phyloP scores from a whole-genome alignment of 2,113 vertebrate species.

The Balaenoptera acutorostrata region DNA sequence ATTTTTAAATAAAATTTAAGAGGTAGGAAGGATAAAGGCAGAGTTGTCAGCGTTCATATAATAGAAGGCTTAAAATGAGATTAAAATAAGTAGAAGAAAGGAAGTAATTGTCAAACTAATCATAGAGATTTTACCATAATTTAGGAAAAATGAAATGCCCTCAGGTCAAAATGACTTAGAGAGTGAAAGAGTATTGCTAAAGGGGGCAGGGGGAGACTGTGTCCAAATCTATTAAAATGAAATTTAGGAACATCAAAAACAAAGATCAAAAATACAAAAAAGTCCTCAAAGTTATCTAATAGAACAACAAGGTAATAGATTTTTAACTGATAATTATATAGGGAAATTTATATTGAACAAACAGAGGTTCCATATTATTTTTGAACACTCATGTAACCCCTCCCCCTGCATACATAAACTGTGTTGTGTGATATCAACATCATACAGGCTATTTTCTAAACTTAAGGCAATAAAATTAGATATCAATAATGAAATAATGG shows the following conservation, averaged over 20 bases:
- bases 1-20: background rate
- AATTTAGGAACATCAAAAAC: background rate
- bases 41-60: background rate
- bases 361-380: background rate
- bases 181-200: background rate
- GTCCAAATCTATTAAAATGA: background rate
- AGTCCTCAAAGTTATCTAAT: background rate
- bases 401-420: background rate
- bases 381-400: background rate
- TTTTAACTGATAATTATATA: background rate
- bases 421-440: background rate
- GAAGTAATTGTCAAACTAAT: background rate
- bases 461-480: background rate
- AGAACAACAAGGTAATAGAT: background rate
- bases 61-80: background rate
- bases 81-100: background rate
- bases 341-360: background rate
- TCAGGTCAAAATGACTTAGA: background rate
- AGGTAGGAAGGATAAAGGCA: background rate
- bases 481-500: background rate
- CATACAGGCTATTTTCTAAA: background rate
- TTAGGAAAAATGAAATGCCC: background rate
- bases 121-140: background rate
- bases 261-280: background rate
- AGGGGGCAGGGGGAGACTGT: no score